These are phyloP conservation scores for Martes flavigula DNA, from an alignment of 2,797 vertebrate genomes.

Conservation along the genomic window DNA sequence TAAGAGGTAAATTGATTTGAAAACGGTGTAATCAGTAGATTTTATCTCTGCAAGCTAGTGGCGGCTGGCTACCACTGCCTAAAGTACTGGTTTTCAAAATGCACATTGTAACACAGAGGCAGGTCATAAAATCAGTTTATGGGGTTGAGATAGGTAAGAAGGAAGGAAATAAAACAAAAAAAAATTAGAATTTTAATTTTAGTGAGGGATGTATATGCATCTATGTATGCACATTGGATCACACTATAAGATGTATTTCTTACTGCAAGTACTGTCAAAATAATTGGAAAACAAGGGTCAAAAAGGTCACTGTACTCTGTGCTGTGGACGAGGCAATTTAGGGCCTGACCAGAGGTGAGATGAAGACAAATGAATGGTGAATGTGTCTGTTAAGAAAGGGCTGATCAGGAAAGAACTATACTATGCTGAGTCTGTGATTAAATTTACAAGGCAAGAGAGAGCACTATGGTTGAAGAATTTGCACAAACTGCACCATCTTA, in stretches of 20 bases:
- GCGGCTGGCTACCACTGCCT: neutral
- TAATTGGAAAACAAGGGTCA: neutral
- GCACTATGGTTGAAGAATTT: neutral
- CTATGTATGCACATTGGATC: neutral
- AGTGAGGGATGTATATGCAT: neutral
- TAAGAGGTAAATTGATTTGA: neutral
- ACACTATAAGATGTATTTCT: neutral
- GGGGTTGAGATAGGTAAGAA: neutral
- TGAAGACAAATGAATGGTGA: conserved; percentile 28
- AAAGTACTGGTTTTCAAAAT: neutral
- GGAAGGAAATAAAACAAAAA: neutral
- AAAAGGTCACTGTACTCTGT: conserved; percentile 6
- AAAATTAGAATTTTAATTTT: neutral
- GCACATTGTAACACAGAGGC: neutral
- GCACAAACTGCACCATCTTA: neutral
- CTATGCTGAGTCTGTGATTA: neutral
- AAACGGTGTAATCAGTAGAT: neutral
- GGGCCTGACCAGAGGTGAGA: neutral
- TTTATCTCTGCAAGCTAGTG: neutral
- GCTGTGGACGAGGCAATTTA: neutral
- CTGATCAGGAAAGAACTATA: neutral
- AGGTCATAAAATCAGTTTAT: neutral
- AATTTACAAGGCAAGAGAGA: neutral
- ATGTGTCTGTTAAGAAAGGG: neutral
- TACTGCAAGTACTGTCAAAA: neutral